Conservation (phyloP, 2,888 invertebrate genomes). For the Isoperla grammatica region DNA sequence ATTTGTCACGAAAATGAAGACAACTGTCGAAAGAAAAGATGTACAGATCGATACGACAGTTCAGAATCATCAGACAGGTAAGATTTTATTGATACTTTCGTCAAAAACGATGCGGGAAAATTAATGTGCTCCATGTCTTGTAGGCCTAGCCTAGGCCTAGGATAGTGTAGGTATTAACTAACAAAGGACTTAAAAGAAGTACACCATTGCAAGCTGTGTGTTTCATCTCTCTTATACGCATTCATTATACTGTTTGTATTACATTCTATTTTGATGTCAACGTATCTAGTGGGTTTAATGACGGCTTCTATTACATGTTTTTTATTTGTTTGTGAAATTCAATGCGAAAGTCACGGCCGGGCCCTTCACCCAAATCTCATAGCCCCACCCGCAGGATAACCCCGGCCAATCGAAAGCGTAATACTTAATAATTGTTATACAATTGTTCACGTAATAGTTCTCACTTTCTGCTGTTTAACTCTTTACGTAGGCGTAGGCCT, state of each 20-base stretch:
- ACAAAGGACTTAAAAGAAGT: constrained; percentile 2
- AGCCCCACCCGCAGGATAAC: constrained; percentile 25
- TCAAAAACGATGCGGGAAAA: too few species aligned
- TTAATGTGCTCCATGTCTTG: too few species aligned
- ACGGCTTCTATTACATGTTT: not conserved
- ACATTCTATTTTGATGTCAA: not conserved
- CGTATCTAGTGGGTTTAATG: not conserved
- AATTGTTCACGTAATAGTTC: not conserved
- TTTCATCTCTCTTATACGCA: not conserved
- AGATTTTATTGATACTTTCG: constrained; percentile 38
- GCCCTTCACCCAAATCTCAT: constrained; percentile 27
- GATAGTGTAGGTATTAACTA: not conserved
- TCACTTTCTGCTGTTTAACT: not conserved
- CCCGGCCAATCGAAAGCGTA: constrained; percentile 28
- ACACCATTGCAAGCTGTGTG: not conserved
- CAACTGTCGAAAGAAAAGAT: constrained; percentile 70
- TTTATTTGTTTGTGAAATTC: constrained; percentile 19
- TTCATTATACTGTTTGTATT: not conserved
- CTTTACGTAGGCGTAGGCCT: too few species aligned
- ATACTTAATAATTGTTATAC: not conserved
- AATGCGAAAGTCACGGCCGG: constrained; percentile 27
- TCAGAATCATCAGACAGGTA: constrained; percentile 93
- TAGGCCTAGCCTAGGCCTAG: too few species aligned
- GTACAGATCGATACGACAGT: constrained; percentile 88
- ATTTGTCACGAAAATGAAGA: constrained; percentile 33